A percentile compares a stretch with the other conserved stretches of the same genome.
These are phyloP conservation scores for Hafferia zeledoni DNA, from an alignment of 2,797 vertebrate genomes.

Conservation along the genomic window DNA sequence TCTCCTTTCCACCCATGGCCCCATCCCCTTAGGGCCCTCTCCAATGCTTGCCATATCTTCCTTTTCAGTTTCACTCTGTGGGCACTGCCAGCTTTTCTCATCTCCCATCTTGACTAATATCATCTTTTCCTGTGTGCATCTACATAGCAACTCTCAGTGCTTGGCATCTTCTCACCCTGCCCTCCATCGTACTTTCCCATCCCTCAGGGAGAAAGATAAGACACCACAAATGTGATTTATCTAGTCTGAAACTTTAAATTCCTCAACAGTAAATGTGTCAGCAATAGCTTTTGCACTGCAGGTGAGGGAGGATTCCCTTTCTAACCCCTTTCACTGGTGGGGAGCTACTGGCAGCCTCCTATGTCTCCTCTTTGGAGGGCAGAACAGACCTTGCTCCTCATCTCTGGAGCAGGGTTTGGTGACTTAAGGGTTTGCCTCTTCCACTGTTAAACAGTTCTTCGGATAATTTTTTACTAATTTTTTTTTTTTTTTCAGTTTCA, in stretches of 20 bases:
- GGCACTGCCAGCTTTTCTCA: not conserved
- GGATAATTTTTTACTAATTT: not conserved
- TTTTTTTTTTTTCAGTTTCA: not conserved
- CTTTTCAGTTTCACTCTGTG: not conserved
- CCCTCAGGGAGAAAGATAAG: not conserved
- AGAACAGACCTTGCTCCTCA: not conserved
- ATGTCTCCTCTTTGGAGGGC: not conserved
- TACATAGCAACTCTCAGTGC: not conserved
- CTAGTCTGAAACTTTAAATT: not conserved
- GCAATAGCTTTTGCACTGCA: not conserved
- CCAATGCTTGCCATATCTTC: not conserved
- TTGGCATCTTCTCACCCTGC: not conserved
- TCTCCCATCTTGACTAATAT: not conserved
- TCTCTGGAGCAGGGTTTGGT: not conserved
- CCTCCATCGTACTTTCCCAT: not conserved
- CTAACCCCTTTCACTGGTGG: not conserved
- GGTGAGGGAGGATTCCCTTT: not conserved
- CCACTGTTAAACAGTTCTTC: not conserved
- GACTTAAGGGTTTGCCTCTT: not conserved
- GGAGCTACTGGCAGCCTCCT: not conserved
- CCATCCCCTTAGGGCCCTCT: not conserved
- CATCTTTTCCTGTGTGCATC: not conserved
- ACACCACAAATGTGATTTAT: not conserved
- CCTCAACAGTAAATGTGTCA: not conserved
- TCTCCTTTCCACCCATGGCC: not conserved